These are phyloP conservation scores for Tachina fera DNA, from an alignment of 2,888 invertebrate species.

Conservation along the genomic window DNA sequence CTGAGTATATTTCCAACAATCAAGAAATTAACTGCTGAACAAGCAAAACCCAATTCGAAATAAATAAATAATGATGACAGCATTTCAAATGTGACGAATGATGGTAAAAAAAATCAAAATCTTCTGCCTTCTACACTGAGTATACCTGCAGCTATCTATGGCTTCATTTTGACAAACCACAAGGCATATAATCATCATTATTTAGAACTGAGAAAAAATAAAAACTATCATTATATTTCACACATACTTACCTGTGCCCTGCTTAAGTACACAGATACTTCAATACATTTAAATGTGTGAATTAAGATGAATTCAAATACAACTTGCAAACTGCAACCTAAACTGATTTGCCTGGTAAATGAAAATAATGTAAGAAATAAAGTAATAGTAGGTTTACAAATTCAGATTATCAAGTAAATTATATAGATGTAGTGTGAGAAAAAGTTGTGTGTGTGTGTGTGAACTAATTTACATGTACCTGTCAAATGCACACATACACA, in stretches of 20 bases:
- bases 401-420: slow-evolving; percentile 40
- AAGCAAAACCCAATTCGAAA: too few relatives aligned
- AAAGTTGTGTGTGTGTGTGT: slow-evolving; percentile 1
- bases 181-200: slow-evolving; percentile 31
- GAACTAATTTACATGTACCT: slow-evolving; percentile 61
- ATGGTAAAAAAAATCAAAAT: too few relatives aligned
- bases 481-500: neutral
- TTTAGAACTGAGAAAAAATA: neutral
- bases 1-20: too few relatives aligned
- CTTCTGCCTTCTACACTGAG: neutral
- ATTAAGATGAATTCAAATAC: slow-evolving; percentile 41
- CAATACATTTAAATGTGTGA: slow-evolving; percentile 20
- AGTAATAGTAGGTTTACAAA: slow-evolving; percentile 3
- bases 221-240: slow-evolving; percentile 4
- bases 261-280: slow-evolving; percentile 12
- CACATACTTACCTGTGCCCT: neutral
- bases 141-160: neutral
- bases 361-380: slow-evolving; percentile 29
- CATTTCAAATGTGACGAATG: too few relatives aligned
- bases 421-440: neutral
- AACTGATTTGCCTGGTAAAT: slow-evolving; percentile 21
- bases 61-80: too few relatives aligned
- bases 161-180: slow-evolving; percentile 17
- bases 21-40: too few relatives aligned
- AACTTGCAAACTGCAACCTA: slow-evolving; percentile 35